Evolutionary conservation across 2,888 invertebrate genomes (phyloP), one percentile per base, ranked within the genome.

Genomic region (Papilio gigon): DNA sequence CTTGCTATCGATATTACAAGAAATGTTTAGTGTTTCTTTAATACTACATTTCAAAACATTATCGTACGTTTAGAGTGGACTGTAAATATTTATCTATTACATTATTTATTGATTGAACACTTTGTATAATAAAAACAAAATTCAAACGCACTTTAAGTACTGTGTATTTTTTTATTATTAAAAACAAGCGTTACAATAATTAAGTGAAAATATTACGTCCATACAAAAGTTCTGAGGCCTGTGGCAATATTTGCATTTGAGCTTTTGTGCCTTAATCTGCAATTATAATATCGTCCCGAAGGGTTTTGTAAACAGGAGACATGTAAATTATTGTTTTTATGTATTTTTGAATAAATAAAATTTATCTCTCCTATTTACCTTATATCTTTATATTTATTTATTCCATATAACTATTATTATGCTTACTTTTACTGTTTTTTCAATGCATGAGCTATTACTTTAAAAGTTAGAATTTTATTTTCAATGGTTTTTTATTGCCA

Each of bases 171-270:
- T 1, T 6, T 37, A 12, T 37, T 56, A 30, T 9, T 56, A 30
- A 50, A 50, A 50, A 4, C 11, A 12, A 25, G 50, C 25, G 4
- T 50, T 25, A 37, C 35, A 25, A 22, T 50, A 25, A 50, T 5
- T 27, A 56, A 56, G 30, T 56, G 53, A 30, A 50, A 50, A 56
- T 56, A 56, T 30, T 30, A 30, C 53, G 9, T 30, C 53, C 30
- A 30, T 17, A 30, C 53, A 30, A 56, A 30, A 56, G 30, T 56
- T 56, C 30, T 56, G 30, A 56, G 6, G 53, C 30, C 27, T 27
- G 60, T 40, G 42, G n/a, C 40, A 40, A 61, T 61, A 61, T 61
- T 61, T 61, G 60, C 60, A 61, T 61, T 61, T 61, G 40, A 12
- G 37, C 60, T 61, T 22, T 40, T 40, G 40, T n/a, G 9, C n/a